Evolutionary conservation across 2,888 invertebrate species (phyloP), one percentile per base, ranked within the genome.

Genomic region (Gymnoscelis rufifasciata): DNA sequence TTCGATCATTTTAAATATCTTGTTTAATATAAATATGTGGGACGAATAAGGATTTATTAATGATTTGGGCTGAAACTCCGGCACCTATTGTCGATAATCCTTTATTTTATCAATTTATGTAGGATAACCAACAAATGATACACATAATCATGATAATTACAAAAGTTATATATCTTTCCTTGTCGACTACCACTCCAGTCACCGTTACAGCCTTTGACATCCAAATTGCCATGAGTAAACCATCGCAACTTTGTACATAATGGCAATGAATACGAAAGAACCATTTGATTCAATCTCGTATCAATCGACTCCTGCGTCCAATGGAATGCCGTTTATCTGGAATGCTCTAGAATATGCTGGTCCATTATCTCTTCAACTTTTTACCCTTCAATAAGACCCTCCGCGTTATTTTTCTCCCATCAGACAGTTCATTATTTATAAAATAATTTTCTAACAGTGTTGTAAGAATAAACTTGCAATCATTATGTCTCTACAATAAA

Each of bases 361-460:
- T 15, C 15, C 15, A 35, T 23, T 19, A 23, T 19, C 10, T 11
- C 5, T n/a, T 33, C 35, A 15, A 35, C 35, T 19, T 33, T 39
- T 27, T 23, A 31, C 36, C 43, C 44, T 49, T 37, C 40, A 44
- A 49, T 44, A 43, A 39, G 8, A 40, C n/a, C 13, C 5, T 31
- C 47, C 47, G 47, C 38, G 8, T 8, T 37, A 40, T 40, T 39
- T 44, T 40, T 41, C 38, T 19, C 31, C 40, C 40, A 6, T 19
- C 36, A 37, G 37, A 31, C 31, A 31, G 11, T 38, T 41, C 43
- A 41, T 44, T 37, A 40, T 40, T 44, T 38, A 40, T 23, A 33
- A 40, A 44, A 44, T 49, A 37, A 48, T 39, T 30, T 36, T 41
- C 24, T 41, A 26, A 15, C 27, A 39, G 47, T 38, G 19, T 19